phyloP scores from a whole-genome alignment of 1,140 invertebrate species.

The Sycobia sp. region DNA sequence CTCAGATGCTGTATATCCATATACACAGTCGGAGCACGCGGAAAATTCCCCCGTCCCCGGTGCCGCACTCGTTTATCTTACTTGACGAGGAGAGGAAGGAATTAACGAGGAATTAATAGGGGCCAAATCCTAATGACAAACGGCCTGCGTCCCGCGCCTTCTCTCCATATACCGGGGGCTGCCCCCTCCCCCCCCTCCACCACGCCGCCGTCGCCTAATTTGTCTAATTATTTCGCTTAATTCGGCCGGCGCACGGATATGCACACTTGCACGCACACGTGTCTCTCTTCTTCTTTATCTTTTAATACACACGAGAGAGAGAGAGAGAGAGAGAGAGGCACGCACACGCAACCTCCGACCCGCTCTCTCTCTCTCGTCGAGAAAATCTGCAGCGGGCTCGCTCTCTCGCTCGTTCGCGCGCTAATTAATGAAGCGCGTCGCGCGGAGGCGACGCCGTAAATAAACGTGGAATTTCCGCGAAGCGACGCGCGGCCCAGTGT shows the following conservation, averaged over 20 bases:
- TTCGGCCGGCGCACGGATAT: conserved; percentile 43
- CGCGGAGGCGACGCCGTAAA: conserved; percentile 16
- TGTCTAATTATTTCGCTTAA: conserved; percentile 64
- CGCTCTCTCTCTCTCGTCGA: no score
- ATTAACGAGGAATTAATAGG: conserved; percentile 64
- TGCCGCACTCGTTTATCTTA: conserved; percentile 62
- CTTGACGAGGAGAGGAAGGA: conserved; percentile 63
- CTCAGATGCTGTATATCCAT: no score
- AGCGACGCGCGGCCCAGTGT: conserved; percentile 1
- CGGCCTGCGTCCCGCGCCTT: conserved; percentile 49
- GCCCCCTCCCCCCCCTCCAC: conserved; percentile 45
- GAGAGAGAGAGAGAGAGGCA: no score
- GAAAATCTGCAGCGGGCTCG: no score
- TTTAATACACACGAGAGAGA: no score
- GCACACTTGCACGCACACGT: background rate
- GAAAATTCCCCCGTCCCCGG: conserved; percentile 22
- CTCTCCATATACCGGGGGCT: no score
- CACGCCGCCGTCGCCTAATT: conserved; percentile 56
- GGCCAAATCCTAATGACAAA: conserved; percentile 61
- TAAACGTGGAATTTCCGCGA: conserved; percentile 21
- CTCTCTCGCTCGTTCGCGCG: no score
- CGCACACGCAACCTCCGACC: no score
- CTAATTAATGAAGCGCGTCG: conserved; percentile 54
- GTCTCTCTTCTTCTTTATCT: no score
- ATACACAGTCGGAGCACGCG: background rate